Conservation (phyloP, 2,797 vertebrate species). For the Brotula barbata region DNA sequence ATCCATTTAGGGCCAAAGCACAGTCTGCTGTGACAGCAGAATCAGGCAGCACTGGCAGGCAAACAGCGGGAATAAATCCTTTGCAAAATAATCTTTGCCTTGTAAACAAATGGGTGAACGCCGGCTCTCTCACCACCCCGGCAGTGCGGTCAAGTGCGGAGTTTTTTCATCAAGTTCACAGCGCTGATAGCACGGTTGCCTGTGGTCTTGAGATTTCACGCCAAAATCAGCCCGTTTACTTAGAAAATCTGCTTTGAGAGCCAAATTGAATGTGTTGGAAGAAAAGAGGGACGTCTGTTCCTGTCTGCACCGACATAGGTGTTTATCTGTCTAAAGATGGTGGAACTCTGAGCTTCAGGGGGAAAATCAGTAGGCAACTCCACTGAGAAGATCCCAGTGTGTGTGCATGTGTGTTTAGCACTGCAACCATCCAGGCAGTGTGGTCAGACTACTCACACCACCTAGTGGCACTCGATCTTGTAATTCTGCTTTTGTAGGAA, state of each 20-base stretch:
- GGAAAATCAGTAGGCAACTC: constrained; percentile 61
- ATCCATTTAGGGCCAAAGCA: constrained; percentile 37
- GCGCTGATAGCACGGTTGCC: constrained; percentile 9
- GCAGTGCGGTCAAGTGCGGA: constrained; percentile 37
- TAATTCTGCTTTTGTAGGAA: not conserved
- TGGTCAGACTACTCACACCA: constrained; percentile 64
- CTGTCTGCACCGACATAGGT: too few relatives aligned
- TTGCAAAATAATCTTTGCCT: constrained; percentile 29
- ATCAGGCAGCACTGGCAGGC: constrained; percentile 16
- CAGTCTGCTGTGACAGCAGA: constrained; percentile 40
- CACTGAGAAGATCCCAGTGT: constrained; percentile 42
- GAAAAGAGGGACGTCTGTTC: not conserved
- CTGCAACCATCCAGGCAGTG: not conserved
- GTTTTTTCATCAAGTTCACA: constrained; percentile 25
- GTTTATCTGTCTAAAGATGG: too few relatives aligned
- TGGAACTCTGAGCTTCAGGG: constrained; percentile 37
- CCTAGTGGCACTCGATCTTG: constrained; percentile 58
- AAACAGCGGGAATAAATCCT: constrained; percentile 50
- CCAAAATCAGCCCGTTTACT: constrained; percentile 39
- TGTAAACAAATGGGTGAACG: constrained; percentile 38
- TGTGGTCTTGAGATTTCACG: constrained; percentile 38
- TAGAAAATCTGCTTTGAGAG: constrained; percentile 36
- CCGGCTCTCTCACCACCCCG: not conserved
- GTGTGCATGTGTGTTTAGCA: not conserved
- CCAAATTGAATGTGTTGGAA: constrained; percentile 21